Percentiles rank a stretch among this genome's conserved stretches.
phyloP scores from a whole-genome alignment of 1,140 invertebrate genomes.

The Caenorhabditis brenneri region DNA sequence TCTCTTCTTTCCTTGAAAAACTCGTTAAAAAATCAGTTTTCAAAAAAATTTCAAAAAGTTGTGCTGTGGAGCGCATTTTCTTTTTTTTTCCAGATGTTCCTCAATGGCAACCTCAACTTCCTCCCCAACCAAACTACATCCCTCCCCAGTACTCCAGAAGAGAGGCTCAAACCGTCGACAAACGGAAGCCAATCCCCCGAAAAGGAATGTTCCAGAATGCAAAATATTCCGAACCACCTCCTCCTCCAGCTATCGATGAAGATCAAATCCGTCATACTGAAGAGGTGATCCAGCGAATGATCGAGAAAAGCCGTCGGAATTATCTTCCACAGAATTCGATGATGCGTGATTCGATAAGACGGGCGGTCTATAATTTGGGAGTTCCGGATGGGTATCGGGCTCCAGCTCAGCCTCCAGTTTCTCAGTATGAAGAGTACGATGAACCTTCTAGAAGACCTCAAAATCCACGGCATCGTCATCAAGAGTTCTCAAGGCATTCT shows the following conservation, averaged over 20 bases:
- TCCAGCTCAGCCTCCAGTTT: background rate
- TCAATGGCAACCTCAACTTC: background rate
- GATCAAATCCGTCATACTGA: background rate
- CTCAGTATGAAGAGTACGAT: too few species aligned
- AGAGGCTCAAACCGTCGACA: background rate
- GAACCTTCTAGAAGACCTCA: background rate
- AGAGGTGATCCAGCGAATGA: background rate
- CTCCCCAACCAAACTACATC: background rate
- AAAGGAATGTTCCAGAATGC: constrained; percentile 17
- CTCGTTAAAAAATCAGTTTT: too few species aligned
- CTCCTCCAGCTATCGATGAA: background rate
- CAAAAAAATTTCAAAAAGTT: too few species aligned
- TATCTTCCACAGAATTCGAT: background rate
- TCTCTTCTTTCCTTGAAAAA: too few species aligned
- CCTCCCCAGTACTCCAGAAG: background rate
- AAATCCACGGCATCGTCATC: background rate
- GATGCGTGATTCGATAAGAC: background rate
- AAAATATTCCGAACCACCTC: background rate
- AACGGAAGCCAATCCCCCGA: background rate
- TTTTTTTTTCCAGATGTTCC: background rate
- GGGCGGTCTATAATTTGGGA: background rate
- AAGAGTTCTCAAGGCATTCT: background rate
- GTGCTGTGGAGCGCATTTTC: too few species aligned
- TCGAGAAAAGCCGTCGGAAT: background rate
- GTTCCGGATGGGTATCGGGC: background rate